Evolutionary conservation across 2,888 invertebrate genomes (phyloP).

Genomic region (Lasioglossum vierecki): DNA sequence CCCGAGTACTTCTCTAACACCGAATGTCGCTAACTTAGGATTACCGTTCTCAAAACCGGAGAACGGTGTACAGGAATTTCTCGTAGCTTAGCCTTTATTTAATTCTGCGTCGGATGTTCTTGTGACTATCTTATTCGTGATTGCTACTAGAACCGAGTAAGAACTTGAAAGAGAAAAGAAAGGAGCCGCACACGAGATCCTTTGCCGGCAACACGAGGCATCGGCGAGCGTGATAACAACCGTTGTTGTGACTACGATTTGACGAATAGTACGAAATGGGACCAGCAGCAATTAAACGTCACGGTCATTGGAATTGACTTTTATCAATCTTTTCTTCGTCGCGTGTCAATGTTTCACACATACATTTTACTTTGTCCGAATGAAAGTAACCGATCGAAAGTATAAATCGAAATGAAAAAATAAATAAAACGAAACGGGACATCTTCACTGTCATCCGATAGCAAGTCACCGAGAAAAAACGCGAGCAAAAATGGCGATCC

Average conservation of each 20-base stretch:
- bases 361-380: not conserved
- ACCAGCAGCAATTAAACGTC: conserved; percentile 47
- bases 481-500: conserved; percentile 26
- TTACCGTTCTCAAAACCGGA: conserved; percentile 37
- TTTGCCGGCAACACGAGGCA: not conserved
- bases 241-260: conserved; percentile 6
- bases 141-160: conserved; percentile 5
- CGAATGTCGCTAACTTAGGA: conserved; percentile 57
- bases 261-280: conserved; percentile 46
- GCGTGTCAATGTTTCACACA: not conserved
- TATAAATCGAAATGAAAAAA: not conserved
- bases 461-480: conserved; percentile 27
- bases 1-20: conserved; percentile 60
- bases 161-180: not conserved
- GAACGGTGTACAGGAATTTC: conserved; percentile 39
- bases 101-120: conserved; percentile 51
- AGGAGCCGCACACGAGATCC: not conserved
- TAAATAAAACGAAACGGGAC: not conserved
- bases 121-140: conserved; percentile 36
- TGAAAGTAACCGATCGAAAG: conserved; percentile 12
- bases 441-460: conserved; percentile 54
- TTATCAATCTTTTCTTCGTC: conserved; percentile 3
- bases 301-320: conserved; percentile 48
- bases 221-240: not conserved
- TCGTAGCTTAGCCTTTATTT: conserved; percentile 33